These are phyloP conservation scores for Tetraodon nigroviridis DNA, from an alignment of 2,113 vertebrate species.

Conservation along the genomic window DNA sequence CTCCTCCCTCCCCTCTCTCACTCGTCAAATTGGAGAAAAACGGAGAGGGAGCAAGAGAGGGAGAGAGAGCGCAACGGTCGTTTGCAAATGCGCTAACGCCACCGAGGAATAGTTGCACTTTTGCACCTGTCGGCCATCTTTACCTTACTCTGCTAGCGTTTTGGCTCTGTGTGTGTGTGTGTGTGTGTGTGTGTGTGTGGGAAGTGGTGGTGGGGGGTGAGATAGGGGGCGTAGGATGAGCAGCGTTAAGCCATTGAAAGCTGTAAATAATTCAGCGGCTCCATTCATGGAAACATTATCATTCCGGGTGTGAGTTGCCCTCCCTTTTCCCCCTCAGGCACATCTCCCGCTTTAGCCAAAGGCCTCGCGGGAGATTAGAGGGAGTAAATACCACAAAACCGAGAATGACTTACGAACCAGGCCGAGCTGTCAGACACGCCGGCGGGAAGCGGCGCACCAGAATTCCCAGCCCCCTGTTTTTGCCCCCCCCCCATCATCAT, in stretches of 20 bases:
- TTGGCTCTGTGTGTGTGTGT: not conserved
- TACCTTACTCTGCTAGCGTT: no score
- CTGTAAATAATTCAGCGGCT: conserved; percentile 67
- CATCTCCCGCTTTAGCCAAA: conserved; percentile 49
- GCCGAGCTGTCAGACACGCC: conserved; percentile 29
- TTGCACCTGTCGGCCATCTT: no score
- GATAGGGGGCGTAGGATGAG: conserved; percentile 20
- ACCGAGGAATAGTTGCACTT: no score
- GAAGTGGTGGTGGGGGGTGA: not conserved
- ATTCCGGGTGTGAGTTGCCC: conserved; percentile 64
- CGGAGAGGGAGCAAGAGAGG: conserved; percentile 15
- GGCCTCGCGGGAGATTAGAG: conserved; percentile 62
- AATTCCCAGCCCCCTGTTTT: no score
- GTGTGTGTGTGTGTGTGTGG: conserved; percentile 4
- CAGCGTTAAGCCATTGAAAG: conserved; percentile 56
- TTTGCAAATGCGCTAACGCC: no score
- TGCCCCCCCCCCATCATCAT: no score
- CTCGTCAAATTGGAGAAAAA: conserved; percentile 43
- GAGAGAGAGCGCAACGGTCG: no score
- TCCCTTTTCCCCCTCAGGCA: conserved; percentile 52
- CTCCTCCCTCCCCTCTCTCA: conserved; percentile 33
- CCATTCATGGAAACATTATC: conserved; percentile 68
- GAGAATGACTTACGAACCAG: conserved; percentile 36
- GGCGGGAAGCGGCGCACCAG: conserved; percentile 21
- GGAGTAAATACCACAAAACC: conserved; percentile 44